Base-by-base conservation (phyloP, 2,797 vertebrate genomes). In the Danio albolineatus region DNA sequence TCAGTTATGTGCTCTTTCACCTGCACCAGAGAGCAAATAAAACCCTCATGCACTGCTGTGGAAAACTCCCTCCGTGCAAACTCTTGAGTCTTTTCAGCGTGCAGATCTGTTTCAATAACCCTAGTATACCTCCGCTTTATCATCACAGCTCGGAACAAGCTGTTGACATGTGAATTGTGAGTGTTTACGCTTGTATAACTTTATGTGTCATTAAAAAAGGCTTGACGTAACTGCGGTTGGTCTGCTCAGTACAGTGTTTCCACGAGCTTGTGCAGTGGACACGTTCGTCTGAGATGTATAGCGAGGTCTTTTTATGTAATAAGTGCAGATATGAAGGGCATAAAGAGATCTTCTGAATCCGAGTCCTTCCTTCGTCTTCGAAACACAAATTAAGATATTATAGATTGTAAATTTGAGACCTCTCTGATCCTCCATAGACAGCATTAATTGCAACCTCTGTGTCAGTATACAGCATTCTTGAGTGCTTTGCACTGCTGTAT, bases 1-100 rank as follows among this genome's bases (percentile, higher is more conserved):
- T 81, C 65, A 66, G 76, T 79, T 70, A 75, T 69, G 65, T 48
- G 62, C 72, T 84, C 64, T 67, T 73, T 74, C 81, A 79, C 81
- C 81, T 83, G 81, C 64, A 48, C 48, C 62, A 48, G 62, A 61
- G 69, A 78, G 76, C 65, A 74, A 78, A 74, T 67, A 74, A 73
- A 78, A 77, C 66, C 79, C 53, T 69, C 56, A 53, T 60, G 44
- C 53, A 60, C 38, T 75, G 36, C 62, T 14, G 10, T 19, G 9
- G 38, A 51, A 79, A 71, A 79, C 76, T 61, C 66, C 44, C 57
- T 70, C 57, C 19, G 5, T 59, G 8, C 74, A 65, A 56, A 76
- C 53, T 69, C 6, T 53, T 12, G n/a, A 70, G 38, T 4, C 53
- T 39, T 78, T 59, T 70, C 54, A 70, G 56, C 65, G 36, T 56